phyloP scores from a whole-genome alignment of 2,888 invertebrate genomes.

The Xestia xanthographa region DNA sequence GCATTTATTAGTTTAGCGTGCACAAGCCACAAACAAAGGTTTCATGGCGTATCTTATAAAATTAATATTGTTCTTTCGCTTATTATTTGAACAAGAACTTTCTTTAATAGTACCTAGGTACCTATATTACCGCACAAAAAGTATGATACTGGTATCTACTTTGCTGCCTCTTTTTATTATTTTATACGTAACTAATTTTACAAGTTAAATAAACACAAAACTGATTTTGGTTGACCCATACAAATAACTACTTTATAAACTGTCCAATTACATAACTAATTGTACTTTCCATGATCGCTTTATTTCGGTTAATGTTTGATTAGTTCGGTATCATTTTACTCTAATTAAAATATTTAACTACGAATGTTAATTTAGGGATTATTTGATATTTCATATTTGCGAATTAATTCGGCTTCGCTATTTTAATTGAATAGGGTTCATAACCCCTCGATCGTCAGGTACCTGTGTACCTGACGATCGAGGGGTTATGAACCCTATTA shows the following conservation, averaged over 20 bases:
- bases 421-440: constrained; percentile 9
- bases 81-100: not conserved
- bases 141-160: not conserved
- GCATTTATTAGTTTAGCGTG: constrained; percentile 20
- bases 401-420: not conserved
- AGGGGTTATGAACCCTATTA: too few species aligned
- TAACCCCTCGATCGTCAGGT: too few species aligned
- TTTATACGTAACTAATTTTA: not conserved
- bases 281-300: not conserved
- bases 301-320: constrained; percentile 13
- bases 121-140: not conserved
- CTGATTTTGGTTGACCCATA: not conserved
- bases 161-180: not conserved
- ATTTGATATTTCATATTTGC: constrained; percentile 17
- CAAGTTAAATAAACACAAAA: not conserved
- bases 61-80: not conserved
- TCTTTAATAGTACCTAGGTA: not conserved
- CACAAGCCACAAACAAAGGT: not conserved
- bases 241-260: not conserved
- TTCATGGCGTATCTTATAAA: constrained; percentile 10
- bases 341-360: constrained; percentile 12
- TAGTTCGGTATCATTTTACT: constrained; percentile 3
- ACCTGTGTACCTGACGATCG: too few species aligned
- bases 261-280: not conserved
- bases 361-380: constrained; percentile 16